These are phyloP conservation scores for Oceanites oceanicus DNA, from an alignment of 2,113 vertebrate species.

Conservation along the genomic window DNA sequence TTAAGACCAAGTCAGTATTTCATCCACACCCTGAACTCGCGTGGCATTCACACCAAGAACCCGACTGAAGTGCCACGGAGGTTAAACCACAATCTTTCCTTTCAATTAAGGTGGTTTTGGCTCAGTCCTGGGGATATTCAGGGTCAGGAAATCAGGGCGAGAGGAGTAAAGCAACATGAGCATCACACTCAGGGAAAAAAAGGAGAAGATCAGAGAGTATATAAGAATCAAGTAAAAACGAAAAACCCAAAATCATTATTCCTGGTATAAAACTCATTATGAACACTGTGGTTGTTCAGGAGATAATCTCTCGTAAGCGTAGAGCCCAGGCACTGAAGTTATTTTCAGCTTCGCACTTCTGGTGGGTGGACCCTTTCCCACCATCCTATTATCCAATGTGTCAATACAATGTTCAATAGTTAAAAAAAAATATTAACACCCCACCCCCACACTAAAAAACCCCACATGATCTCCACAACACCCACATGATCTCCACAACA, in stretches of 20 bases:
- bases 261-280: slow-evolving; percentile 1
- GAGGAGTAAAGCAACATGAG: neutral
- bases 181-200: neutral
- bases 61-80: neutral
- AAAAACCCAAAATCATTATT: neutral
- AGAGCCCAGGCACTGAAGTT: neutral
- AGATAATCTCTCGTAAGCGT: neutral
- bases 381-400: neutral
- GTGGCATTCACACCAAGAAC: neutral
- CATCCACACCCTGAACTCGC: neutral
- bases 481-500: neutral
- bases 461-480: neutral
- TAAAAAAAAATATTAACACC: neutral
- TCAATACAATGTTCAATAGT: neutral
- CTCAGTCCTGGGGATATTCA: neutral
- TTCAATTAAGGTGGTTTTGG: neutral
- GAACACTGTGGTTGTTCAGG: neutral
- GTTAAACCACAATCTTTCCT: neutral
- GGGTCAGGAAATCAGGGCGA: neutral
- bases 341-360: neutral
- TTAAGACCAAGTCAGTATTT: neutral
- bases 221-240: neutral
- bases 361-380: neutral
- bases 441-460: neutral
- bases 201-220: neutral